phyloP scores from a whole-genome alignment of 2,797 vertebrate genomes.

The Bovichtus variegatus region DNA sequence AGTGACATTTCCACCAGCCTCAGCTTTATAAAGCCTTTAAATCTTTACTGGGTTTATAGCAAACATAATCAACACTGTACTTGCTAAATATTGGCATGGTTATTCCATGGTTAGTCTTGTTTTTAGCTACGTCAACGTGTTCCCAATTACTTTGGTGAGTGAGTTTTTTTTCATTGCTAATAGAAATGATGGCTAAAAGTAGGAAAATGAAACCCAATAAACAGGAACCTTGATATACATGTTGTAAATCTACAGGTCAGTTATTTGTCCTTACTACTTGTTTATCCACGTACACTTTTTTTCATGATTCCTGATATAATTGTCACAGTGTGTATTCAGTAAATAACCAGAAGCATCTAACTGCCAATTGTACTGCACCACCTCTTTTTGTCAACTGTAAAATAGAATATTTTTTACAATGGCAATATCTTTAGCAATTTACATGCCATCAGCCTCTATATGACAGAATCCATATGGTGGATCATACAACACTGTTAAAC shows the following conservation, averaged over 20 bases:
- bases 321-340: background rate
- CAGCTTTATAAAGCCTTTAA: no score
- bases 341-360: background rate
- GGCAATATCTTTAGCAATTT: background rate
- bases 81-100: no score
- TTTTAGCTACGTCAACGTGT: no score
- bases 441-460: slow-evolving; percentile 12
- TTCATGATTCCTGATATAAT: background rate
- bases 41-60: no score
- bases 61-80: no score
- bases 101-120: no score
- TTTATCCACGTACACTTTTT: background rate
- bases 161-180: background rate
- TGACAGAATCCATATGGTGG: slow-evolving; percentile 21
- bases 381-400: slow-evolving; percentile 4
- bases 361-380: background rate
- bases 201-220: background rate
- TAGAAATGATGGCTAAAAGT: background rate
- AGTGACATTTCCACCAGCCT: no score
- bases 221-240: background rate
- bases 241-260: background rate
- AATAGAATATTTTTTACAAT: slow-evolving; percentile 1
- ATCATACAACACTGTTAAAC: slow-evolving; percentile 24
- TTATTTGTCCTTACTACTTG: background rate
- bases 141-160: no score